These are phyloP conservation scores for Meteorus colon DNA, from an alignment of 2,888 invertebrate genomes.

Conservation along the genomic window DNA sequence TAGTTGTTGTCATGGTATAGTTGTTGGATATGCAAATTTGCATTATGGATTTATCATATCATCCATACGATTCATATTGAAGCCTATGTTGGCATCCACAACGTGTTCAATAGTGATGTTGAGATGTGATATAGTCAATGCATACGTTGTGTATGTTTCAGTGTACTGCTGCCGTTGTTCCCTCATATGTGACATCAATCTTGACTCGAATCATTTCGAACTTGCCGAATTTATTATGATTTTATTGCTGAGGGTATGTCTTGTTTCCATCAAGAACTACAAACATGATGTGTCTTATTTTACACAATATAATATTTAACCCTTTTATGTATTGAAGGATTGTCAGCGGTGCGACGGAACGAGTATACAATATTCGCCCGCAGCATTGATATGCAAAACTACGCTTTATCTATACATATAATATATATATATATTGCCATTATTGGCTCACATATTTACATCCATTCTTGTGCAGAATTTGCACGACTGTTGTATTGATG, in stretches of 20 bases:
- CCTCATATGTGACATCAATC: background rate
- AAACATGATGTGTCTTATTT: background rate
- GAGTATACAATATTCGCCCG: slow-evolving; percentile 12
- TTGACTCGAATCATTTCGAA: background rate
- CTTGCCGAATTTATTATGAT: background rate
- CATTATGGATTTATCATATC: slow-evolving; percentile 33
- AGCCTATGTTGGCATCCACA: background rate
- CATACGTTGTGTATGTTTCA: background rate
- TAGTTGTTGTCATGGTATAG: slow-evolving; percentile 32
- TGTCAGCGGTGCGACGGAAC: slow-evolving; percentile 6
- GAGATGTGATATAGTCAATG: background rate
- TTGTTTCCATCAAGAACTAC: background rate
- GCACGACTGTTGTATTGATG: background rate
- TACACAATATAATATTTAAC: background rate
- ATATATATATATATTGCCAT: background rate
- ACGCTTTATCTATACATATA: background rate
- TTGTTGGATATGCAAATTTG: slow-evolving; percentile 42
- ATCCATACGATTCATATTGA: background rate
- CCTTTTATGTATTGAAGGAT: background rate
- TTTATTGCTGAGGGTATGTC: background rate
- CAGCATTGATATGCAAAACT: slow-evolving; percentile 43
- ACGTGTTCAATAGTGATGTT: background rate
- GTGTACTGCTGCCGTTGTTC: background rate
- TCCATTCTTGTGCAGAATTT: slow-evolving; percentile 13
- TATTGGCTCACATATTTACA: slow-evolving; percentile 33